Conservation (phyloP, 2,113 vertebrate species). For the Falco punctatus region DNA sequence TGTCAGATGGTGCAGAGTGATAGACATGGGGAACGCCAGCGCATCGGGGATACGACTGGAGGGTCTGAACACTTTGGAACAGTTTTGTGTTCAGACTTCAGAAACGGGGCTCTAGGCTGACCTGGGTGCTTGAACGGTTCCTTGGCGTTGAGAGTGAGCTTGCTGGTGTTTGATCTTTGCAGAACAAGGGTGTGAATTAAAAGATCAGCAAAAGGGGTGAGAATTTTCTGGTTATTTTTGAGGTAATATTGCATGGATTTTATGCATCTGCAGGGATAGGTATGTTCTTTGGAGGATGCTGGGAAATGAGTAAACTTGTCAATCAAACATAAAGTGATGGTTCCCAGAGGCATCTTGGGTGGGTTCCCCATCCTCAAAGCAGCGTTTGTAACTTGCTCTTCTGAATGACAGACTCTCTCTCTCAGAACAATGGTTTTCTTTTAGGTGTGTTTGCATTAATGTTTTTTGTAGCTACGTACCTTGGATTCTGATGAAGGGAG, state of each 20-base stretch:
- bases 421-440: background rate
- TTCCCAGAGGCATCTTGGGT: background rate
- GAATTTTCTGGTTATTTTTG: background rate
- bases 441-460: background rate
- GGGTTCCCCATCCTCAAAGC: background rate
- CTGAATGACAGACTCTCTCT: background rate
- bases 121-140: background rate
- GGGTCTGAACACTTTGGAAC: background rate
- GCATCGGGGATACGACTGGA: background rate
- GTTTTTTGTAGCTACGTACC: background rate
- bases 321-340: background rate
- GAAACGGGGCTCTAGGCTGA: background rate
- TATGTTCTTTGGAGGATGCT: background rate
- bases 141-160: background rate
- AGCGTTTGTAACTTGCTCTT: background rate
- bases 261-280: background rate
- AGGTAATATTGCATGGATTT: background rate
- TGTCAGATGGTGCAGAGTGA: background rate
- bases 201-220: background rate
- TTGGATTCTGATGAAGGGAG: constrained; percentile 5
- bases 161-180: background rate
- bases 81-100: background rate
- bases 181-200: background rate
- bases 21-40: background rate
- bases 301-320: background rate